Evolutionary conservation across 2,113 vertebrate genomes (phyloP).

Genomic region (Gobiocypris rarus): DNA sequence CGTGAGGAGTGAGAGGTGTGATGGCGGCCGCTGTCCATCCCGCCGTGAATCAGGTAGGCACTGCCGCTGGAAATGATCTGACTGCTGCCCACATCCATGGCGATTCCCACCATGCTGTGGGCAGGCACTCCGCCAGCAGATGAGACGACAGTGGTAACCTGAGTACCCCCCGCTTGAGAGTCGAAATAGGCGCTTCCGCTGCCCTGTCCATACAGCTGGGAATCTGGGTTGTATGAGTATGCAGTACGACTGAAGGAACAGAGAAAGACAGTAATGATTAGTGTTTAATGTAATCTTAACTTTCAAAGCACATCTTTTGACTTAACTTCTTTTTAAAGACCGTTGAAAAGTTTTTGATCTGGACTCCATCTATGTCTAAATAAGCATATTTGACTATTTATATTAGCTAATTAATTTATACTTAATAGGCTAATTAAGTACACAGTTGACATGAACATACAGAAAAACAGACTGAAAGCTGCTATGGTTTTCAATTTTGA

Average conservation of each 20-base stretch:
- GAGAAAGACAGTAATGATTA: background rate
- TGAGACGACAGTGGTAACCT: conserved; percentile 91
- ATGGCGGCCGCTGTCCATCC: conserved; percentile 89
- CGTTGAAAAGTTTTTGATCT: background rate
- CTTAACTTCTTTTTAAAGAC: background rate
- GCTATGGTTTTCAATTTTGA: background rate
- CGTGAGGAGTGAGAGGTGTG: conserved; percentile 90
- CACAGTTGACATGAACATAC: background rate
- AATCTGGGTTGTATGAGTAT: conserved; percentile 91
- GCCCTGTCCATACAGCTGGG: conserved; percentile 89
- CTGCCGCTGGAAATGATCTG: conserved; percentile 91
- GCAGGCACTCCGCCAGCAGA: conserved; percentile 86
- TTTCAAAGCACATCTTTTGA: background rate
- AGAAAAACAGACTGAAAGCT: background rate
- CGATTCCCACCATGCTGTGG: conserved; percentile 95
- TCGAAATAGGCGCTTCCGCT: conserved; percentile 89
- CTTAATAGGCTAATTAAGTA: background rate
- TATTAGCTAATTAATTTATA: background rate
- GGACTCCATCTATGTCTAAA: background rate
- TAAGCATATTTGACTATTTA: background rate
- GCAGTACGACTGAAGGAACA: conserved; percentile 81
- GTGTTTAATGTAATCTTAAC: background rate
- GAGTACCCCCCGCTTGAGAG: conserved; percentile 82
- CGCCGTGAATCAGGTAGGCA: conserved; percentile 94
- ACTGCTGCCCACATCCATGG: conserved; percentile 92